A percentile compares a stretch with the other conserved stretches of the same genome.
Conservation (phyloP, 2,113 vertebrate genomes). For the Pagrus major region DNA sequence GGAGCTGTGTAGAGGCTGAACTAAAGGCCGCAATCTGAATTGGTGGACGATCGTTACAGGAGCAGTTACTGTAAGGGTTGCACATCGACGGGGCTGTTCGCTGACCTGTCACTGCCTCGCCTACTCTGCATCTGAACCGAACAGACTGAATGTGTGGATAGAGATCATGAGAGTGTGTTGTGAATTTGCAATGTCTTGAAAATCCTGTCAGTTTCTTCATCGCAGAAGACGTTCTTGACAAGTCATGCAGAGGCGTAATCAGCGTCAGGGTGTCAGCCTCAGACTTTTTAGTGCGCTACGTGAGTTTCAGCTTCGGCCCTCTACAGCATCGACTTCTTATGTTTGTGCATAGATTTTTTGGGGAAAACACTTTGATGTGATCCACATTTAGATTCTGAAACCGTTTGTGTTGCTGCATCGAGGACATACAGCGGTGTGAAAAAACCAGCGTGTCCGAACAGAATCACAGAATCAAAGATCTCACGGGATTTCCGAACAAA, state of each 20-base stretch:
- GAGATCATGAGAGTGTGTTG: not conserved
- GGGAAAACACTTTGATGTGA: no score
- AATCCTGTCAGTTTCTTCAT: not conserved
- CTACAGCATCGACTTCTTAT: no score
- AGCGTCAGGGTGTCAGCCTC: not conserved
- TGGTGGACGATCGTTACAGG: slow-evolving; percentile 31
- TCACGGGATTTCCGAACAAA: slow-evolving; percentile 11
- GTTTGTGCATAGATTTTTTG: no score
- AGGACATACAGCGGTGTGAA: not conserved
- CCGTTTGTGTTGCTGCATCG: not conserved
- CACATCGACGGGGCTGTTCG: not conserved
- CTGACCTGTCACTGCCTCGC: not conserved
- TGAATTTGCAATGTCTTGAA: not conserved
- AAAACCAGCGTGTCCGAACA: not conserved
- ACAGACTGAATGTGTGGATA: slow-evolving; percentile 13
- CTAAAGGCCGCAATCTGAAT: slow-evolving; percentile 38
- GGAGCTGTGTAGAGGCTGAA: slow-evolving; percentile 2
- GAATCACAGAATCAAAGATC: not conserved
- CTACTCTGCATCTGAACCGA: not conserved
- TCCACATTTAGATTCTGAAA: not conserved
- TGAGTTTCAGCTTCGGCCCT: no score
- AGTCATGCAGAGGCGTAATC: not conserved
- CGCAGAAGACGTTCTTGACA: not conserved
- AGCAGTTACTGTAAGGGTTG: slow-evolving; percentile 14
- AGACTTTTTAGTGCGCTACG: not conserved